Evolutionary conservation across 2,888 invertebrate species (phyloP).

Genomic region (Drosophila yooni): DNA sequence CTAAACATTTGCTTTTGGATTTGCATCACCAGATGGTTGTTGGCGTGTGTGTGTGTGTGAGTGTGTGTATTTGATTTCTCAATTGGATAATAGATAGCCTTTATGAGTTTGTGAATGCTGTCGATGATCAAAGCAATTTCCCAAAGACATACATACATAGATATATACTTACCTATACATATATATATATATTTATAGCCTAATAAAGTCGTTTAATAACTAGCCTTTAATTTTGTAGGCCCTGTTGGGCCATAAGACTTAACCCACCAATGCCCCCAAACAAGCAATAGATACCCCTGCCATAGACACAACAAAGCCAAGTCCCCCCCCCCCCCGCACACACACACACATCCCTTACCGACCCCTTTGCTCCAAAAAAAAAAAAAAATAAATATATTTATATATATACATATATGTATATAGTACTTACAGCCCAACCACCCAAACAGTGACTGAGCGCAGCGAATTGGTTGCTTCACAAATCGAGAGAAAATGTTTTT

Average conservation of each 20-base stretch:
- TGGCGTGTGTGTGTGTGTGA: background rate
- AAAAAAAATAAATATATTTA: no score
- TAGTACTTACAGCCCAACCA: background rate
- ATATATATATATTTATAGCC: slow-evolving; percentile 6
- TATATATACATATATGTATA: background rate
- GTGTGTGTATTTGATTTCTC: background rate
- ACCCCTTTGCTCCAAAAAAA: background rate
- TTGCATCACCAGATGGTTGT: slow-evolving; percentile 4
- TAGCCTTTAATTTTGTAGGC: slow-evolving; percentile 28
- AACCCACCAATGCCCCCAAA: slow-evolving; percentile 7
- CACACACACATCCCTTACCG: background rate
- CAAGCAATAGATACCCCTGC: slow-evolving; percentile 2
- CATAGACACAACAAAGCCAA: background rate
- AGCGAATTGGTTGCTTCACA: background rate
- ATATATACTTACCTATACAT: slow-evolving; percentile 2
- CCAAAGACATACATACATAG: background rate
- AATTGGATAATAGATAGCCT: background rate
- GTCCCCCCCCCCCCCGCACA: no score
- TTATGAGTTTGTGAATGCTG: slow-evolving; percentile 4
- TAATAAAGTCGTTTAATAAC: slow-evolving; percentile 17
- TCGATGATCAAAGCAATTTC: slow-evolving; percentile 30
- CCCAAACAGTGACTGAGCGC: no score
- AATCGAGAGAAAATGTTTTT: slow-evolving; percentile 28
- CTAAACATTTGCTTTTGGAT: slow-evolving; percentile 13
- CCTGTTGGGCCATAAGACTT: slow-evolving; percentile 26